Evolutionary conservation across 2,113 vertebrate genomes (phyloP).

Genomic region (Cryptomyrus ogoouensis): DNA sequence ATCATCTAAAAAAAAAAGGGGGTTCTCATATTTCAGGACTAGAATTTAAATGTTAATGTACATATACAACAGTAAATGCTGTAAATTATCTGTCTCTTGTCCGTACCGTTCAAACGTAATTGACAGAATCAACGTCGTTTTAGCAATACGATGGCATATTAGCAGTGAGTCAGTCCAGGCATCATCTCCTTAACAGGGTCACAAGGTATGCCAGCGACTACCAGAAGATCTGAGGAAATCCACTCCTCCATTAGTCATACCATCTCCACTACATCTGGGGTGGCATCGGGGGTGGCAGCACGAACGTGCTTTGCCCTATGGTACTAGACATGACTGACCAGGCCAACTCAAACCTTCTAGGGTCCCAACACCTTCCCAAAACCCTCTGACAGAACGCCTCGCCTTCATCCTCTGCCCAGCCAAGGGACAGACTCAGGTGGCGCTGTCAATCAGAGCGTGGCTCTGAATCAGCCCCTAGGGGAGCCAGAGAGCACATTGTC

Average conservation of each 20-base stretch:
- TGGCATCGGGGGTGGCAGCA: neutral
- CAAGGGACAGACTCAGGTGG: constrained; percentile 30
- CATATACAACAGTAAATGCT: neutral
- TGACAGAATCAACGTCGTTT: neutral
- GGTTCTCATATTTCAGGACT: neutral
- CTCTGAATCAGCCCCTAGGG: constrained; percentile 4
- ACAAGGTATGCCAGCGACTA: neutral
- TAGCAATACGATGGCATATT: neutral
- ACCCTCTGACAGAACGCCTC: neutral
- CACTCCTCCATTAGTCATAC: neutral
- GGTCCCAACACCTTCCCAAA: neutral
- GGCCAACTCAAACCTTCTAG: neutral
- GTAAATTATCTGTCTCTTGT: neutral
- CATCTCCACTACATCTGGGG: neutral
- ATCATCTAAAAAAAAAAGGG: neutral
- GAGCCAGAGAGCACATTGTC: neutral
- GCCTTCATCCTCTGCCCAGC: constrained; percentile 9
- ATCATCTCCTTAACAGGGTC: neutral
- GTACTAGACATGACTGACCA: neutral
- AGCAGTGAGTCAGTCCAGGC: neutral
- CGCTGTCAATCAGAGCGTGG: constrained; percentile 39
- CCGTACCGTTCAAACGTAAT: neutral
- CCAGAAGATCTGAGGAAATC: neutral
- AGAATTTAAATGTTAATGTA: neutral
- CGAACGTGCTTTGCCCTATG: neutral